Evolutionary conservation across 37 sponge, comb jelly and placozoan species (phyloP), one percentile per base, ranked within the genome.

Genomic region (Chondrilla cf. caribensis): DNA sequence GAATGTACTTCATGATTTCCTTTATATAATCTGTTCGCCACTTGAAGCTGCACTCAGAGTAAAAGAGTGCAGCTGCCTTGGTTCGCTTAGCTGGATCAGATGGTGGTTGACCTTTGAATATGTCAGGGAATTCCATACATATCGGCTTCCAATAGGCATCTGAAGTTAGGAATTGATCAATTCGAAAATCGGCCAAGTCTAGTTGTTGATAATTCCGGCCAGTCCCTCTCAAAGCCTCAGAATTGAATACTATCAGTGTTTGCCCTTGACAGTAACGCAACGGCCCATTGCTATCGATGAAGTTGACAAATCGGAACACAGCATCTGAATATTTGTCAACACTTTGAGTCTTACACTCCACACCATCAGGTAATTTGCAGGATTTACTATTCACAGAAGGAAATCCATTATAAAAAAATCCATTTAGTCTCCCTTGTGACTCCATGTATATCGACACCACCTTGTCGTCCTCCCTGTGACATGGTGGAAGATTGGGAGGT

Each of bases 251-350:
- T 3, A 33, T 33, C 32, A 26, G 11, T n/a, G 15, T 67, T 33
- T 67, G 68, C 35, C 68, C 68, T 29, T 28, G 26, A 28, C 68
- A 67, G 4, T 67, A 67, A 28, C 68, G 31, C 68, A 67, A 28
- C 17, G 68, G 68, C 17, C 3, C 17, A 33, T 17, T 33, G 31
- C 32, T 28, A 67, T 28, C 31, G 3, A 2, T 4, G 29, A 29
- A 28, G 17, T 29, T 31, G 2, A 67, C 68, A 33, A 29, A 7
- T 67, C 68, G 28, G 33, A 67, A 67, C 35, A 67, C 68, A 29
- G 35, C 68, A 67, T 67, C 68, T 29, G 68, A 28, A 67, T 1
- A 33, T 28, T 28, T 2, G 35, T 67, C 35, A 29, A 18, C 15
- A 67, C 29, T 28, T 67, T 67, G 68, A 2, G 29, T 3, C 32